Evolutionary conservation across 2,797 vertebrate genomes (phyloP), one percentile per base, ranked within the genome.

Genomic region (Sebastiscus tertius): DNA sequence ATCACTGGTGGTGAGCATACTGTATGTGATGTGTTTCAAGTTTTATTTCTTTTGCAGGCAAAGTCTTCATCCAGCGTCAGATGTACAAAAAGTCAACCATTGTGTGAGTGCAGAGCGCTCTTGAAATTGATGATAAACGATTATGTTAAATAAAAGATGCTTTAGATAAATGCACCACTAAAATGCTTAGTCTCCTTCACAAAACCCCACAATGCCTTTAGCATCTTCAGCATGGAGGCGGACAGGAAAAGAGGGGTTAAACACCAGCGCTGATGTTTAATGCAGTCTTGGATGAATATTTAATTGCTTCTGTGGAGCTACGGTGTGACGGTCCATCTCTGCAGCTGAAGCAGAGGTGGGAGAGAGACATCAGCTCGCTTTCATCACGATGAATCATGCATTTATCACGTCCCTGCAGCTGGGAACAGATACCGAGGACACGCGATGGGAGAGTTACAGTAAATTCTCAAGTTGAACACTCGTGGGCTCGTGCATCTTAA

Each of bases 271-370:
- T 56, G 1, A 56, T 66, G 10, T 79, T 85, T 86, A 74, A 90
- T 89, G 84, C 83, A 87, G 77, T 55, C 76, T 22, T 39, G 20
- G 39, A 84, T 92, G 71, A 85, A 93, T 92, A 85, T 89, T 84
- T 82, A 78, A 86, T 69, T 20, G 26, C 24, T 52, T 66, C 36
- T 62, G 67, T 34, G 62, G 66, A 75, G 79, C 82, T 64, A 1
- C 72, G 13, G 75, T 3, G 7, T 42, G 73, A 79, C 56, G 71
- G 74, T 83, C 77, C 24, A 52, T 65, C 82, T 72, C 77, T 80
- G 79, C 66, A 79, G 76, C 87, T 42, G 63, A 46, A 20, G 78
- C 78, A 54, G 67, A 79, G 79, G 64, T 74, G 72, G 55, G 26
- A 62, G 46, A 63, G n/a, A 14, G 34, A 72, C 67, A 65, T 86